These are phyloP conservation scores for Crotalus helleri DNA, from an alignment of 2,113 vertebrate genomes.

Conservation along the genomic window DNA sequence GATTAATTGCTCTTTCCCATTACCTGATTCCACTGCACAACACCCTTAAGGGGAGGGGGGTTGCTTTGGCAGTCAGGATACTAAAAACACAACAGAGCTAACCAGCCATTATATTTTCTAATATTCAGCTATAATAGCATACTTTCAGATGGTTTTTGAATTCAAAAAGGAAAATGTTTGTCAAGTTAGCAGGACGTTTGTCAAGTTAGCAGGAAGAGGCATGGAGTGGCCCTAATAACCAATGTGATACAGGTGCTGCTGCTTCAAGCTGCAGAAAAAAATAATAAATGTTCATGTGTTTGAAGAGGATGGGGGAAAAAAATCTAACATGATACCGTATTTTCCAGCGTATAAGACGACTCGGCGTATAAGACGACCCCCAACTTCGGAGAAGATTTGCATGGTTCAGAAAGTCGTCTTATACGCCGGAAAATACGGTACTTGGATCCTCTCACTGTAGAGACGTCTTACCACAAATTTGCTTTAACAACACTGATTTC, in stretches of 20 bases:
- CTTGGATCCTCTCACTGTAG: slow-evolving; percentile 42
- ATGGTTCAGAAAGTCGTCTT: too few relatives aligned
- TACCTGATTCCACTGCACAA: background rate
- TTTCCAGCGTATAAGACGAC: too few relatives aligned
- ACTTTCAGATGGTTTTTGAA: slow-evolving; percentile 39
- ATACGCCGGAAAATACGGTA: too few relatives aligned
- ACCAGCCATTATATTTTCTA: background rate
- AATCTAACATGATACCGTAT: slow-evolving; percentile 33
- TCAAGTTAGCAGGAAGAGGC: slow-evolving; percentile 49
- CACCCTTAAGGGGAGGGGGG: background rate
- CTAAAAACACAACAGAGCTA: background rate
- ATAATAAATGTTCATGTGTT: slow-evolving; percentile 46
- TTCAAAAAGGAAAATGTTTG: slow-evolving; percentile 56
- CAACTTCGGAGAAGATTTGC: too few relatives aligned
- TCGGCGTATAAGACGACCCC: too few relatives aligned
- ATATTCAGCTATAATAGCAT: slow-evolving; percentile 31
- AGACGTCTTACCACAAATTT: slow-evolving; percentile 52
- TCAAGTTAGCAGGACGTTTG: slow-evolving; percentile 52
- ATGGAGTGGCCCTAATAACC: slow-evolving; percentile 51
- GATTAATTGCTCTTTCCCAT: background rate
- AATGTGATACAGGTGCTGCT: slow-evolving; percentile 64
- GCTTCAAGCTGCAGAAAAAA: slow-evolving; percentile 54
- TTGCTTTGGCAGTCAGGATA: background rate
- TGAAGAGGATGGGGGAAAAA: slow-evolving; percentile 45
- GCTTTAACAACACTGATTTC: slow-evolving; percentile 45